Percentiles rank a stretch among this genome's conserved stretches.
Evolutionary conservation across 2,797 vertebrate species (phyloP).

Genomic region (Atherinosoma microstoma): DNA sequence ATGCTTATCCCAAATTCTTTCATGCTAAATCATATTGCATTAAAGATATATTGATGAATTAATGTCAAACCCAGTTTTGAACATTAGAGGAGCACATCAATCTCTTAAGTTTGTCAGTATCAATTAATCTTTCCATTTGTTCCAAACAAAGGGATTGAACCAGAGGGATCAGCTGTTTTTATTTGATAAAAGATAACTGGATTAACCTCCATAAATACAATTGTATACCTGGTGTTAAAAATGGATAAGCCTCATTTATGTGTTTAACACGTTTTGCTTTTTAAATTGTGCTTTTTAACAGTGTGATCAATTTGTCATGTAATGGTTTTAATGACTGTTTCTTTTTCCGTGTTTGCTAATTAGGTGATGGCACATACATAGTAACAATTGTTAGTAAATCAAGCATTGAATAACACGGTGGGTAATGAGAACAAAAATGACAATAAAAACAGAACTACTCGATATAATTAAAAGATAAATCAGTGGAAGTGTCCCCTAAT

Average conservation of each 20-base stretch:
- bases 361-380: conserved; percentile 6
- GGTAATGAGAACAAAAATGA: conserved; percentile 3
- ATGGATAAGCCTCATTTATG: neutral
- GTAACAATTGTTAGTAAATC: conserved; percentile 7
- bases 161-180: neutral
- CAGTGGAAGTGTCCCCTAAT: neutral
- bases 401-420: conserved; percentile 13
- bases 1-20: neutral
- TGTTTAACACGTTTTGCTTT: neutral
- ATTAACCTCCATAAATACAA: conserved; percentile 13
- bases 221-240: neutral
- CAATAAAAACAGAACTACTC: conserved; percentile 10
- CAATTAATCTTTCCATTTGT: conserved; percentile 21
- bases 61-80: neutral
- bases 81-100: neutral
- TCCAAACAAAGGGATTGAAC: conserved; percentile 4
- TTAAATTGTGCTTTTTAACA: neutral
- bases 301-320: conserved; percentile 13
- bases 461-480: conserved; percentile 20
- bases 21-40: neutral
- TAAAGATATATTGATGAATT: neutral
- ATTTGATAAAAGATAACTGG: conserved; percentile 20
- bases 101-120: conserved; percentile 7
- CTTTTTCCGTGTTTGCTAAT: conserved; percentile 11
- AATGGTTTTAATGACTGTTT: neutral